Evolutionary conservation across 2,888 invertebrate genomes (phyloP).

Genomic region (Limnephilus rhombicus): DNA sequence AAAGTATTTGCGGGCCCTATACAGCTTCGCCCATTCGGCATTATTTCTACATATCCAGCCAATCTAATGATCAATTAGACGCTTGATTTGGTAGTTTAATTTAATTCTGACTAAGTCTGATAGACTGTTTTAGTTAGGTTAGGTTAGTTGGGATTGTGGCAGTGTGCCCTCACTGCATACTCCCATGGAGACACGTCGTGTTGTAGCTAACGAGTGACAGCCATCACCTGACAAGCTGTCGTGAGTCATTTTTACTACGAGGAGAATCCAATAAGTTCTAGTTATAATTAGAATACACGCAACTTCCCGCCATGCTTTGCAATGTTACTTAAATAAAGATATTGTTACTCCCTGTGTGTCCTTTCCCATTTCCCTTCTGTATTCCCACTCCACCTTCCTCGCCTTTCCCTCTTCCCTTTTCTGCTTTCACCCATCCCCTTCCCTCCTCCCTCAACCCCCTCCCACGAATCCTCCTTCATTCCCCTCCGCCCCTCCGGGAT

Average conservation of each 20-base stretch:
- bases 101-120: background rate
- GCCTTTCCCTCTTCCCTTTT: too few relatives aligned
- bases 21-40: background rate
- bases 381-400: too few relatives aligned
- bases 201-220: background rate
- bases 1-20: too few relatives aligned
- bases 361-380: too few relatives aligned
- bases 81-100: background rate
- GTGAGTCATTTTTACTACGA: background rate
- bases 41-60: background rate
- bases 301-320: background rate
- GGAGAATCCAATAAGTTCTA: background rate
- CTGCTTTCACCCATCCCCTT: too few relatives aligned
- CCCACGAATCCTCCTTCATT: too few relatives aligned
- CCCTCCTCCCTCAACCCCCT: too few relatives aligned
- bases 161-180: background rate
- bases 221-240: background rate
- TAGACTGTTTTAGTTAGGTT: background rate
- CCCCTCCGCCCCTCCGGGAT: too few relatives aligned
- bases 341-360: too few relatives aligned
- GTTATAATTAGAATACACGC: background rate
- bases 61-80: background rate
- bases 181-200: background rate
- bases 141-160: background rate
- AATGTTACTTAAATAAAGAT: too few relatives aligned